Evolutionary conservation across 92 coral and sea anemone species (phyloP).

Genomic region (Chrysogorgia sp.): DNA sequence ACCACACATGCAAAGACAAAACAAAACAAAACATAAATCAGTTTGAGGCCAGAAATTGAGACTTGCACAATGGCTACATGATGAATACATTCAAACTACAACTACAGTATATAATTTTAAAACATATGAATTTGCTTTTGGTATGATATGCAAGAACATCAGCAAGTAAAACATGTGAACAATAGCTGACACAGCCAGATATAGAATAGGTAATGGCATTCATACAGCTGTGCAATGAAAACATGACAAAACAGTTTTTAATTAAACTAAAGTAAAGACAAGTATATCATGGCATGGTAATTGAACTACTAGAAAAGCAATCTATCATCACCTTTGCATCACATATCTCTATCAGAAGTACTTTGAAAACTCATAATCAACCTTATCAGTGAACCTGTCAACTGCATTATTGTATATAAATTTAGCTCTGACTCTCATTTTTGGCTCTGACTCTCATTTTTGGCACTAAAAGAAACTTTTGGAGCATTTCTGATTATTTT

Average conservation of each 20-base stretch:
- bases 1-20: constrained; percentile 14
- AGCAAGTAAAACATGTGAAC: neutral
- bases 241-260: constrained; percentile 7
- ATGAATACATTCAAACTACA: neutral
- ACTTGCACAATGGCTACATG: neutral
- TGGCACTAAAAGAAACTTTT: too few species aligned
- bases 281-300: too few species aligned
- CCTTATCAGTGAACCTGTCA: too few species aligned
- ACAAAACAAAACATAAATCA: neutral
- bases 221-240: constrained; percentile 16
- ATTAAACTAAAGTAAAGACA: constrained; percentile 24
- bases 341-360: too few species aligned
- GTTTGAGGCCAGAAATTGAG: neutral
- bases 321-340: too few species aligned
- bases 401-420: too few species aligned
- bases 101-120: neutral
- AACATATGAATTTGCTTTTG: neutral
- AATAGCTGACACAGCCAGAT: neutral
- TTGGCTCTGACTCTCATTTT: too few species aligned
- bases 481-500: too few species aligned
- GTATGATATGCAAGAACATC: neutral
- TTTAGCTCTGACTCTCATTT: too few species aligned
- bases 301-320: too few species aligned
- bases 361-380: too few species aligned
- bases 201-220: neutral